phyloP scores from a whole-genome alignment of 2,113 vertebrate species.

The Aramus guarauna region DNA sequence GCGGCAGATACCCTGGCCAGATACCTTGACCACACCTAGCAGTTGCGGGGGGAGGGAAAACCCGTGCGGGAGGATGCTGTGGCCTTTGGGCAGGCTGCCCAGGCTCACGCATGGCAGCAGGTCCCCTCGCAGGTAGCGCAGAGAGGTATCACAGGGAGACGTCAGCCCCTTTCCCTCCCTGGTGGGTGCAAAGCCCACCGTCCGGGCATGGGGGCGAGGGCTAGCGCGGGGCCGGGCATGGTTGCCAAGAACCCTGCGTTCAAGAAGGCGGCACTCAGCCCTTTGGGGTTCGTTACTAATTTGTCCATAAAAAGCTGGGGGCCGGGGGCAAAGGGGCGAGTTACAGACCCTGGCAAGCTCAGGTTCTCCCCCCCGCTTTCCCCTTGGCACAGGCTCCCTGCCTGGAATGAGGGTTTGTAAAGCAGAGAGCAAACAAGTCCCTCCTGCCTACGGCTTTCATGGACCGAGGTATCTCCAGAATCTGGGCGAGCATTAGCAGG shows the following conservation, averaged over 20 bases:
- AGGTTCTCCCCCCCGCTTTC: not conserved
- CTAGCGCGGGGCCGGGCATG: not conserved
- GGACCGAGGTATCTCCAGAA: not conserved
- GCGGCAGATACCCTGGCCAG: not conserved
- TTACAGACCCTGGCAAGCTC: not conserved
- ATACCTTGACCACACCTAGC: not conserved
- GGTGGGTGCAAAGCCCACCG: not conserved
- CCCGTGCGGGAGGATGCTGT: not conserved
- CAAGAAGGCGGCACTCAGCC: not conserved
- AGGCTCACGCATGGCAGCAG: not conserved
- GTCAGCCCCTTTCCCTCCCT: not conserved
- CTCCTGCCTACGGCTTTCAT: not conserved
- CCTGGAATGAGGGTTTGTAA: not conserved
- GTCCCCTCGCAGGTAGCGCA: not conserved
- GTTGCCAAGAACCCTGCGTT: not conserved
- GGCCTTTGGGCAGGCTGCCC: not conserved
- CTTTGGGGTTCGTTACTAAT: not conserved
- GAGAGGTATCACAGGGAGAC: not conserved
- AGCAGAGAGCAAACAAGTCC: not conserved
- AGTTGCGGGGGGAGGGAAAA: not conserved
- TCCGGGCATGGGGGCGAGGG: accelerated
- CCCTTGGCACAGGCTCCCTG: not conserved
- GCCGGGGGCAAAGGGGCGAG: not conserved
- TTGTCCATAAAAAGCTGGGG: not conserved
- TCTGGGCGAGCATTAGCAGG: not conserved